These are phyloP conservation scores for Malacosoma neustria DNA, from an alignment of 2,888 invertebrate species.

Conservation along the genomic window DNA sequence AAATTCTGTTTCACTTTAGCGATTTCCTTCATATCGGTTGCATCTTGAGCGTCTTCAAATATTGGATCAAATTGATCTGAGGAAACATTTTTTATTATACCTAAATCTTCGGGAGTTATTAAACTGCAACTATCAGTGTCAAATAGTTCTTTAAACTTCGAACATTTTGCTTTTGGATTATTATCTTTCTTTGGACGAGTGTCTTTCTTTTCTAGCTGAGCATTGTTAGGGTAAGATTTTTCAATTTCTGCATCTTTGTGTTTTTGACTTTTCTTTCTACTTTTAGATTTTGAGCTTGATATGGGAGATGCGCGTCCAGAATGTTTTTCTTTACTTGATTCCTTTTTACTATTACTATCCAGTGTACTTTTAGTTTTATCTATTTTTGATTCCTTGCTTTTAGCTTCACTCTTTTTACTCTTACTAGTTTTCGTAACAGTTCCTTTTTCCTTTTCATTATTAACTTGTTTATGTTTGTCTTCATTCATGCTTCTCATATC, in stretches of 20 bases:
- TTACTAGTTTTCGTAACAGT: background rate
- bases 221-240: constrained; percentile 8
- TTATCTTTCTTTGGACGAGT: constrained; percentile 19
- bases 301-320: constrained; percentile 5
- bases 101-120: constrained; percentile 59
- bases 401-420: background rate
- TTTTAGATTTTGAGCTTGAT: constrained; percentile 22
- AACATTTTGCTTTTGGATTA: constrained; percentile 21
- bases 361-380: background rate
- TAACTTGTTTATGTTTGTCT: constrained; percentile 5
- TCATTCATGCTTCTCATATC: no score
- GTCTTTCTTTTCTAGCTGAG: constrained; percentile 18
- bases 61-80: constrained; percentile 28
- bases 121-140: constrained; percentile 53
- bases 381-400: constrained; percentile 2
- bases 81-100: constrained; percentile 18
- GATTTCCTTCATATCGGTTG: constrained; percentile 25
- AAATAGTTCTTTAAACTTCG: constrained; percentile 51
- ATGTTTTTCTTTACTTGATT: constrained; percentile 5
- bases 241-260: constrained; percentile 17
- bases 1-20: constrained; percentile 1
- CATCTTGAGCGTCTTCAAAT: constrained; percentile 51
- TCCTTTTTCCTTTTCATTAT: background rate
- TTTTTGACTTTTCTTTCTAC: constrained; percentile 24
- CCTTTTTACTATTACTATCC: constrained; percentile 6